phyloP scores from a whole-genome alignment of 2,113 vertebrate species.

The Hippopotamus amphibius region DNA sequence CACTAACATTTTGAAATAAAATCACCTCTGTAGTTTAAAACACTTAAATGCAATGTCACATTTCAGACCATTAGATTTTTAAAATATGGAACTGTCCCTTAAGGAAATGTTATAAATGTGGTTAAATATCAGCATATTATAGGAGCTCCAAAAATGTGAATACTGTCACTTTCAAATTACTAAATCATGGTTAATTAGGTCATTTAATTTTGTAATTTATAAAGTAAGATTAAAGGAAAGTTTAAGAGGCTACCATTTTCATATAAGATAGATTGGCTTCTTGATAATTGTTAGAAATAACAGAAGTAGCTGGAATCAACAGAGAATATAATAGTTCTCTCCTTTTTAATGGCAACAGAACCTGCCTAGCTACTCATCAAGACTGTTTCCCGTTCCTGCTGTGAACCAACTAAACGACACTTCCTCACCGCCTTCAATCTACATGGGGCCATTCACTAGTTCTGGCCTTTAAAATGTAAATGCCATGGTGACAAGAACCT shows the following conservation, averaged over 20 bases:
- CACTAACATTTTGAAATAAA: slow-evolving; percentile 43
- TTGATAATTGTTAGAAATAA: neutral
- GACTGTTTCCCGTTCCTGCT: neutral
- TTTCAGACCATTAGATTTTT: neutral
- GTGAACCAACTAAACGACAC: neutral
- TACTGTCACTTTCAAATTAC: neutral
- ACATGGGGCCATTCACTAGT: neutral
- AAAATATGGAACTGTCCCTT: neutral
- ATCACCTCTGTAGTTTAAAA: neutral
- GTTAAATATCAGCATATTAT: neutral
- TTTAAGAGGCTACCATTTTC: slow-evolving; percentile 36
- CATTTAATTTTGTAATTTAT: slow-evolving; percentile 12
- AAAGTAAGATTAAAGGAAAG: neutral
- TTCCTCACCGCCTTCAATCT: neutral
- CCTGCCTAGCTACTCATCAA: neutral
- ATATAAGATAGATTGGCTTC: neutral
- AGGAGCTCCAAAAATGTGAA: neutral
- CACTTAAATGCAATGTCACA: slow-evolving; percentile 24
- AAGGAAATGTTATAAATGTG: slow-evolving; percentile 6
- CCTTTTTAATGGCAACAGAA: neutral
- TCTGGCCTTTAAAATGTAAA: neutral
- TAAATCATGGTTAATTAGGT: neutral
- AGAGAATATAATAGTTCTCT: neutral
- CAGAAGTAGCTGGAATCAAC: slow-evolving; percentile 8
- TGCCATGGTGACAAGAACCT: neutral